Evolutionary conservation across 1,140 invertebrate species (phyloP).

Genomic region (Anastatus disparis): DNA sequence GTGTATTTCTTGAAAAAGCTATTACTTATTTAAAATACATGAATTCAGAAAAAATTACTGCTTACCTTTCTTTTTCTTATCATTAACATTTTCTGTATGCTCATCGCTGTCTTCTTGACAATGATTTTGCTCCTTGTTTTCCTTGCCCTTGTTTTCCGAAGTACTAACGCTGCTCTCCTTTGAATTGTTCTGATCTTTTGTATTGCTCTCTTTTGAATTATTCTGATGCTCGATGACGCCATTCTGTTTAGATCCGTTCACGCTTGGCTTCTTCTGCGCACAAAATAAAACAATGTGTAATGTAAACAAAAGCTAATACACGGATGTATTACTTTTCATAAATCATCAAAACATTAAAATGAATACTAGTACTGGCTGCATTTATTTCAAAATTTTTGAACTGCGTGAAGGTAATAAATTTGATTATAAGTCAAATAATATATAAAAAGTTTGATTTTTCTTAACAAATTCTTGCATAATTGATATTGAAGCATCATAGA

Average conservation of each 20-base stretch:
- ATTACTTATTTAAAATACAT: too few species aligned
- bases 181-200: conserved; percentile 49
- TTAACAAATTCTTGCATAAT: too few species aligned
- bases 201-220: conserved; percentile 53
- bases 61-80: conserved; percentile 68
- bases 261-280: conserved; percentile 54
- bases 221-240: conserved; percentile 54
- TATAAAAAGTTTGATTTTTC: too few species aligned
- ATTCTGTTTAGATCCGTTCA: conserved; percentile 58
- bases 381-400: too few species aligned
- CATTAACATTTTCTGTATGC: conserved; percentile 58
- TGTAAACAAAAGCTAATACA: too few species aligned
- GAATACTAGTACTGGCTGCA: too few species aligned
- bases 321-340: too few species aligned
- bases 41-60: conserved; percentile 40
- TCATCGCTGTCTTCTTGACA: conserved; percentile 62
- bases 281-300: conserved; percentile 17
- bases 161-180: conserved; percentile 53
- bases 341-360: too few species aligned
- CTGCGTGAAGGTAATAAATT: too few species aligned
- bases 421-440: too few species aligned
- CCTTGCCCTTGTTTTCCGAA: conserved; percentile 58
- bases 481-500: too few species aligned
- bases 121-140: conserved; percentile 62
- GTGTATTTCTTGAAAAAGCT: too few species aligned